These are phyloP conservation scores for Myopa testacea DNA, from an alignment of 2,888 invertebrate species.

Conservation along the genomic window DNA sequence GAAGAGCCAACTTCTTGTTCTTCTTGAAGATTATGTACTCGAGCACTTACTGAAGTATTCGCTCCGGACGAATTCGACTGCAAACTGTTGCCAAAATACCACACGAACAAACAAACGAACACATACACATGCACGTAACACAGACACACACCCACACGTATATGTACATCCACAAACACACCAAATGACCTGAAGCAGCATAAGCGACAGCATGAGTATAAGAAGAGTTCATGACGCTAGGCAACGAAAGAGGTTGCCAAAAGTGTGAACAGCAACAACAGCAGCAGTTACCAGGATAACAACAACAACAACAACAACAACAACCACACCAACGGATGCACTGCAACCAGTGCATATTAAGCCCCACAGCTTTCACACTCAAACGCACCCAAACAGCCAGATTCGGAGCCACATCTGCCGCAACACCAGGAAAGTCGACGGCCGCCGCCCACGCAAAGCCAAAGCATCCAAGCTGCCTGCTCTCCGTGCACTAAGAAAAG, in stretches of 20 bases:
- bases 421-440: not conserved
- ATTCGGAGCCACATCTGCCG: conserved; percentile 1
- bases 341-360: conserved; percentile 14
- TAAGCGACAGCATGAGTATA: not conserved
- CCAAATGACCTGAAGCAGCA: conserved; percentile 16
- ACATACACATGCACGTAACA: conserved; percentile 3
- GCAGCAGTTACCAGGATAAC: not conserved
- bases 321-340: not conserved
- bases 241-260: conserved; percentile 21
- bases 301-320: conserved; percentile 18
- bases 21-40: conserved; percentile 16
- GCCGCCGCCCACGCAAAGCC: not conserved
- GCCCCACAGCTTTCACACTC: conserved; percentile 33
- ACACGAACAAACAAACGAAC: not conserved
- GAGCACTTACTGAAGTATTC: not conserved
- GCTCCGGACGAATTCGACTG: not conserved
- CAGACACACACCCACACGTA: not conserved
- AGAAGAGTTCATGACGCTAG: not conserved
- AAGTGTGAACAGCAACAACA: conserved; percentile 30
- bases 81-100: conserved; percentile 23
- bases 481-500: not conserved
- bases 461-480: not conserved
- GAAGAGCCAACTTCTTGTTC: conserved; percentile 3
- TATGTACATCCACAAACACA: not conserved
- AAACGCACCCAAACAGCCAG: not conserved